Evolutionary conservation across 2,113 vertebrate species (phyloP).

Genomic region (Jacana jacana): DNA sequence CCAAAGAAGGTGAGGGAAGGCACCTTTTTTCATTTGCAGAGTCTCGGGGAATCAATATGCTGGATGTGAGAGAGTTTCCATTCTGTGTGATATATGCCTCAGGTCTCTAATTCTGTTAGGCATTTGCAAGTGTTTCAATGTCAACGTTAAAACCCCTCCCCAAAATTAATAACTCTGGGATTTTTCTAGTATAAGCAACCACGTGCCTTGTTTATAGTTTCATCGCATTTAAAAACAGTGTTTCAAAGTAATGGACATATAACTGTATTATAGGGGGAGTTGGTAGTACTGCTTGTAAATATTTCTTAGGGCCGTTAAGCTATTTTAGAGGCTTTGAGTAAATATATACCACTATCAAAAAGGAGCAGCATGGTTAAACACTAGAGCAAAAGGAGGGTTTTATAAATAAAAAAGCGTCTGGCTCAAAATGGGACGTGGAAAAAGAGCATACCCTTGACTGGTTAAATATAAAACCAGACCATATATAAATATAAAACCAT

Average conservation of each 20-base stretch:
- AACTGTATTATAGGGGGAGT: neutral
- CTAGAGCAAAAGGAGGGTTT: constrained; percentile 9
- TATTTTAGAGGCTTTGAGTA: constrained; percentile 25
- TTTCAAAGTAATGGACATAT: neutral
- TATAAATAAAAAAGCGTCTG: constrained; percentile 49
- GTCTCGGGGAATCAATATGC: neutral
- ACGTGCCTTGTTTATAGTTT: neutral
- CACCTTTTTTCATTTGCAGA: neutral
- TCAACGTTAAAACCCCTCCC: neutral
- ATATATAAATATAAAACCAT: constrained; percentile 25
- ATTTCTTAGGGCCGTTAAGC: constrained; percentile 10
- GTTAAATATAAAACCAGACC: constrained; percentile 52
- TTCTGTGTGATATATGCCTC: neutral
- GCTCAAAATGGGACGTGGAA: constrained; percentile 24
- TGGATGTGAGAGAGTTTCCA: neutral
- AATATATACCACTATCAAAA: constrained; percentile 26
- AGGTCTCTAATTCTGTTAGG: neutral
- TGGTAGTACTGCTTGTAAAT: constrained; percentile 34
- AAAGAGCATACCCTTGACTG: constrained; percentile 40
- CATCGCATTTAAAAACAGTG: neutral
- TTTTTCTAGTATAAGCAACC: constrained; percentile 1
- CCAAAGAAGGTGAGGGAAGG: constrained; percentile 25
- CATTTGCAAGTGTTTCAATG: neutral
- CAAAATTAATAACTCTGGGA: neutral
- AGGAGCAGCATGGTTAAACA: constrained; percentile 31